Evolutionary conservation across 1,140 invertebrate species (phyloP), one percentile per base, ranked within the genome.

Genomic region (Phocides pigmalion): DNA sequence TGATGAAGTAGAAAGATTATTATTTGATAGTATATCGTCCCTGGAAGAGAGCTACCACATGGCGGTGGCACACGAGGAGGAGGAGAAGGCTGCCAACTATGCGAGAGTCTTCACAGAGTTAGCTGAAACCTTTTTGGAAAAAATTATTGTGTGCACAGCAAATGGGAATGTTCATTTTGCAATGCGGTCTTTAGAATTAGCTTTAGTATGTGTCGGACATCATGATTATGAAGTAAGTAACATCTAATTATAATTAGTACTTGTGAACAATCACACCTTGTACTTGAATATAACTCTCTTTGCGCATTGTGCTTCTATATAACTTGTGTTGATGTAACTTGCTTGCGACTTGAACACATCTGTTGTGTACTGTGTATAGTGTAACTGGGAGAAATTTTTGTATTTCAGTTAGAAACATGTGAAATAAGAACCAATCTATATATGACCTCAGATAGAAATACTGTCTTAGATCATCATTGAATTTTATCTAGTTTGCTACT

Each of bases 71-170:
- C 94, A 96, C 70, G 98, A 99, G 93, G 98, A 99, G 81, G 95
- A 95, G 66, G 97, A 98, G 76, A 96, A 96, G 81, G 97, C 97
- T 14, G 94, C 97, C 51, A 99, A 98, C 84, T 99, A 98, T 87
- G 97, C 97, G 81, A 95, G 98, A 70, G 95, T 99, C 70, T 99
- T 99, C 87, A 98, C 98, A 11, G 98, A 99, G 86, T 89, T 99
- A 49, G 97, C 95, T 17, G 98, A 99, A 91, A 95, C 97, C 9
- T 97, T 99, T 87, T 92, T 99, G 68, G 94, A 96, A 56, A 95
- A 95, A 77, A 97, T 99, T 71, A 93, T 98, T 6, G 91, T 93
- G 44, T 84, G 89, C 66, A 91, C 89, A 66, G 80, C 87, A 16
- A 91, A 91, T 68, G 91, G 94, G 37, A 81, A 89, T 42, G 94